Evolutionary conservation across 23 tunicate genomes (phyloP).

Genomic region (Styela plicata): DNA sequence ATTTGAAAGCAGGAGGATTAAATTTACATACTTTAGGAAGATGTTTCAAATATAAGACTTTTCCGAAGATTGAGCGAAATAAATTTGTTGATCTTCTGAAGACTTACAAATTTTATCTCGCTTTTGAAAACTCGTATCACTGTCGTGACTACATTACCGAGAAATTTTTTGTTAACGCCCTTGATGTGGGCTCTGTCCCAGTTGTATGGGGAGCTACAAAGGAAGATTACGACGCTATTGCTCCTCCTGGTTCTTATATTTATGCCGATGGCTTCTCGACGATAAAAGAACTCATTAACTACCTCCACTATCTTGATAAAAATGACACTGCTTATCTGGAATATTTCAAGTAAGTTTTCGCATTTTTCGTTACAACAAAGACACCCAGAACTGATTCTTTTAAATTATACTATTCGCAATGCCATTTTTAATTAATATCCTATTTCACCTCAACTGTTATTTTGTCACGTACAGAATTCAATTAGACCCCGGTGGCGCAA

Average conservation of each 20-base stretch:
- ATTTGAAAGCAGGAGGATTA: not conserved
- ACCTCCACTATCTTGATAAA: not conserved
- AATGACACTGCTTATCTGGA: conserved; percentile 10
- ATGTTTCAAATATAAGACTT: not conserved
- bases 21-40: not conserved
- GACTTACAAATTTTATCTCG: conserved; percentile 8
- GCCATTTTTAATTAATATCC: not conserved
- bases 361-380: not conserved
- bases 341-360: conserved; percentile 10
- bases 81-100: not conserved
- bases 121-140: conserved; percentile 14
- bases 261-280: not conserved
- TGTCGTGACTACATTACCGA: conserved; percentile 12
- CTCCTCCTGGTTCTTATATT: not conserved
- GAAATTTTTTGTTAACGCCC: not conserved
- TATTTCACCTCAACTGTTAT: no score
- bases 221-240: conserved; percentile 7
- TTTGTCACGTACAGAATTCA: no score
- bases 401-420: not conserved
- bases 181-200: not conserved
- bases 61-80: not conserved
- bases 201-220: conserved; percentile 5
- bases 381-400: not conserved
- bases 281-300: not conserved
- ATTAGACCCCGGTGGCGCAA: no score